Evolutionary conservation across 2,888 invertebrate genomes (phyloP), one percentile per base, ranked within the genome.

Genomic region (Tachystola acroxantha): DNA sequence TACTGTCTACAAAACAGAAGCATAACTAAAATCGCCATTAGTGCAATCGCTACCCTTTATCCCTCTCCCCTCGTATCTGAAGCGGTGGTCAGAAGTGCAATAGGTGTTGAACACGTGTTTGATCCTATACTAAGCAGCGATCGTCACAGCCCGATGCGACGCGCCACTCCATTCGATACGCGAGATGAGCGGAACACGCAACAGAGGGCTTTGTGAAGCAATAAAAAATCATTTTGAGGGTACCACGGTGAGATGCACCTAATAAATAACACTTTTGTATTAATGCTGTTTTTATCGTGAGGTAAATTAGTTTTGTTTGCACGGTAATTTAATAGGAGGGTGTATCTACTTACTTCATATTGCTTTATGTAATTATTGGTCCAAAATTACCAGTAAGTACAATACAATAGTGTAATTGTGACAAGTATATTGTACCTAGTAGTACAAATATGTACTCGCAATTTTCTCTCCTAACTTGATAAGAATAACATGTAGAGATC

Each of bases 41-140:
- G 60, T 57, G 67, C 66, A 71, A 76, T 73, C 60, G 66, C 54
- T 53, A 62, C 70, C 64, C 74, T 67, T 59, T 54, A 60, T 54
- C 50, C 43, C 11, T 40, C 56, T 52, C 71, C 72, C 71, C 66
- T 50, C 43, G 39, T 3, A n/a, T n/a, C 38, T 48, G 52, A n/a
- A 2, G 48, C 48, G 50, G 55, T 56, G 68, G 69, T 60, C 73
- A 66, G 64, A 61, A 60, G 65, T 63, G 65, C 63, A 57, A 56
- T 63, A 72, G 71, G 73, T 73, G 76, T 71, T 53, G 77, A 81
- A 80, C 84, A 85, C 84, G 84, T 84, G 84, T 79, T 80, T 56
- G 65, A 71, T 74, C 71, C 71, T 65, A 62, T n/a, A n/a, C 24
- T 24, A 24, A 64, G 71, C 62, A 56, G n/a, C 16, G 16, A 6